Evolutionary conservation across 2,113 vertebrate species (phyloP).

Genomic region (Oryzias celebensis): DNA sequence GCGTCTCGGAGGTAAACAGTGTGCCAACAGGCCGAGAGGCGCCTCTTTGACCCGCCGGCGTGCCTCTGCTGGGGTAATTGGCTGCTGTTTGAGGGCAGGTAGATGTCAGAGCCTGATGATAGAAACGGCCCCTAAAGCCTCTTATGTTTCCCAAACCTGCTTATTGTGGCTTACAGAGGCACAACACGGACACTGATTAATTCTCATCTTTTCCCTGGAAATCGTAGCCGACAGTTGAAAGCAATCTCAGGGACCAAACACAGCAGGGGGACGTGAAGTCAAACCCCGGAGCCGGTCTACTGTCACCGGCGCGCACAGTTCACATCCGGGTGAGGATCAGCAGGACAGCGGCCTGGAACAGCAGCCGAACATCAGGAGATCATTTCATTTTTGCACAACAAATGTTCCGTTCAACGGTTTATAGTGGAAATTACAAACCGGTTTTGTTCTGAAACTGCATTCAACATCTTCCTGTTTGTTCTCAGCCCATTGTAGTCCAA

Average conservation of each 20-base stretch:
- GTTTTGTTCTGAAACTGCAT: too few species aligned
- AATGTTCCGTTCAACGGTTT: too few species aligned
- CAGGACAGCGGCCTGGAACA: slow-evolving; percentile 26
- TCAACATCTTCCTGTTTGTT: too few species aligned
- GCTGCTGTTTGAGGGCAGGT: slow-evolving; percentile 73
- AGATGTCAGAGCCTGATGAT: slow-evolving; percentile 76
- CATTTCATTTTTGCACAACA: too few species aligned
- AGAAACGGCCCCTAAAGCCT: slow-evolving; percentile 74
- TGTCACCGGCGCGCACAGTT: slow-evolving; percentile 34
- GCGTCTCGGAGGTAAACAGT: slow-evolving; percentile 37
- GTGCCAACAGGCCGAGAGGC: slow-evolving; percentile 19
- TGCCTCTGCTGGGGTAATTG: slow-evolving; percentile 58
- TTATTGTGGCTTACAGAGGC: slow-evolving; percentile 70
- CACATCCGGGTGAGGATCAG: slow-evolving; percentile 59
- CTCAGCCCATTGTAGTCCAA: too few species aligned
- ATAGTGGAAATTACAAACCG: too few species aligned
- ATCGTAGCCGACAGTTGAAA: slow-evolving; percentile 77
- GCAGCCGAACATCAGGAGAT: too few species aligned
- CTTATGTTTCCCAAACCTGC: slow-evolving; percentile 74
- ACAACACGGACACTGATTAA: slow-evolving; percentile 74
- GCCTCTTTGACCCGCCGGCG: slow-evolving; percentile 47
- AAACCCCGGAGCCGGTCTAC: slow-evolving; percentile 44
- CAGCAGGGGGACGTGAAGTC: slow-evolving; percentile 44
- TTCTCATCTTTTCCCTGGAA: slow-evolving; percentile 72
- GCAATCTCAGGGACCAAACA: slow-evolving; percentile 61